Conservation (phyloP, 2,113 vertebrate species). For the Dipodomys ordii region DNA sequence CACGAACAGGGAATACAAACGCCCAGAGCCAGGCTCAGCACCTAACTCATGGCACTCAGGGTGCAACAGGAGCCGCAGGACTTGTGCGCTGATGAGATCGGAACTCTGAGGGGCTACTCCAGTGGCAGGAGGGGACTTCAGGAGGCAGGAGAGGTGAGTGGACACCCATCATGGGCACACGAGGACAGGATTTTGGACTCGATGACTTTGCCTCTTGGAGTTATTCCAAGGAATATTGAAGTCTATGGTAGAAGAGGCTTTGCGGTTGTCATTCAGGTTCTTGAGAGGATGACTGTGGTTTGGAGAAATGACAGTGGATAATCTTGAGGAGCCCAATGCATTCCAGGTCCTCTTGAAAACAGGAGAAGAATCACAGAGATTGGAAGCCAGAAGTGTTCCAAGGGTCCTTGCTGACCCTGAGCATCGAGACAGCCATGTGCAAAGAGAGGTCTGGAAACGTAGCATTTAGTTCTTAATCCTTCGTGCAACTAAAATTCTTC, state of each 20-base stretch:
- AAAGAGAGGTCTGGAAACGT: not conserved
- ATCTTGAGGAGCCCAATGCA: not conserved
- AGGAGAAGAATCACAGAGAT: not conserved
- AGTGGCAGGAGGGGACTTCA: not conserved
- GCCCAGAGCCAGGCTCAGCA: too few species aligned
- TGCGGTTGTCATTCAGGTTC: not conserved
- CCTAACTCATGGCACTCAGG: not conserved
- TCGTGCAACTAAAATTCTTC: not conserved
- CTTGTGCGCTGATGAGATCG: not conserved
- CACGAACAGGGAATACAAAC: accelerated
- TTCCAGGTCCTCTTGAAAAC: not conserved
- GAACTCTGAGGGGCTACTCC: not conserved
- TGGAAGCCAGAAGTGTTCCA: not conserved
- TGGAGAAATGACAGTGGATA: not conserved
- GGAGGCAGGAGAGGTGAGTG: accelerated
- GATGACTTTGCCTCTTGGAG: not conserved
- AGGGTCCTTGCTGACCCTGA: not conserved
- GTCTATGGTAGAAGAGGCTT: not conserved
- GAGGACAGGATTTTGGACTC: not conserved
- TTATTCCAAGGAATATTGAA: not conserved
- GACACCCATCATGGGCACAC: not conserved
- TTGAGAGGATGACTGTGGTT: not conserved
- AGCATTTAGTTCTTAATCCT: not conserved
- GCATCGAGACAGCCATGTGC: not conserved
- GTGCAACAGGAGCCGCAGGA: not conserved